Base-by-base conservation (phyloP, 2,797 vertebrate species). In the Betta splendens region DNA sequence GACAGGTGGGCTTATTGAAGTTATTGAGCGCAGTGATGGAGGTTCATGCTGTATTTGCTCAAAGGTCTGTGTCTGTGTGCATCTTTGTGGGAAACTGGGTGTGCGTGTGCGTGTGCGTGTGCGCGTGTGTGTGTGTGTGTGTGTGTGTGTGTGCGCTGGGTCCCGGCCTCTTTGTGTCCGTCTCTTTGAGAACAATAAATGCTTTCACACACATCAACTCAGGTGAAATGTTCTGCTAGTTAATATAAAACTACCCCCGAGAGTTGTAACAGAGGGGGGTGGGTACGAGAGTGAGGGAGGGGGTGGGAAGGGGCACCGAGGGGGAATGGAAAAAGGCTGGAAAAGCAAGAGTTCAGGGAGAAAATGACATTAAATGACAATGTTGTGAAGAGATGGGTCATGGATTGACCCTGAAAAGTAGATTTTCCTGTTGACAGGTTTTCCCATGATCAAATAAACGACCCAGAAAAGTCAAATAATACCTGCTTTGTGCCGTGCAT, bases 191-290 rank as follows among this genome's bases (percentile, higher is more conserved):
- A 89, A 92, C 86, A 90, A 88, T 86, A 81, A 68, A 71, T 60
- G 75, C 86, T 84, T 88, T 88, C 71, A 72, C 58, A 25, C 66
- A 48, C 52, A 46, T 36, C 35, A 61, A 48, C 42, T 57, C 78
- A 86, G 89, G 81, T 89, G 85, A 89, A 86, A 62, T 40, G 17
- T 48, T 72, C 67, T 48, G 61, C 80, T 84, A 74, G 92, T 92
- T 90, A 90, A 92, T 92, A 88, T 93, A 63, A 89, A 91, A 86
- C 89, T 62, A 75, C 73, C 75, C 67, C 77, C 36, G 79, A 79
- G 85, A 83, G 65, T 43, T 64, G 58, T 48, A 43, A 58, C 65
- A 56, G 36, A 20, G 25, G 62, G 51, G 66, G 65, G 45, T 7
- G 61, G 44, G 46, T 44, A 29, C 25, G 49, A 45, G 52, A 45